Base-by-base conservation (phyloP, 2,113 vertebrate species). In the Elephantulus edwardii region DNA sequence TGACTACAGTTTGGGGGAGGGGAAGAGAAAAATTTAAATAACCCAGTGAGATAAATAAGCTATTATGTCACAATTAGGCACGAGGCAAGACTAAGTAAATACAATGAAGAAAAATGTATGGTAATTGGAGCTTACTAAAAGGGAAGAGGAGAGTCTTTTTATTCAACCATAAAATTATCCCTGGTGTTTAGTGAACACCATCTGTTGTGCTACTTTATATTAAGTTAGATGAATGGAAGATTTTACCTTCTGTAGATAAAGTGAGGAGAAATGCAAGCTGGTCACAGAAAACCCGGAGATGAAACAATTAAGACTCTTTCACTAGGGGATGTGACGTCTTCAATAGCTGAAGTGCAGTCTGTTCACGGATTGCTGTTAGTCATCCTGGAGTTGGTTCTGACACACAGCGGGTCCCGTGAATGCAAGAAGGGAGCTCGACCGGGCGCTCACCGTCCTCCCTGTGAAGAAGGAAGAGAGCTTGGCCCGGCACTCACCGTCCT, bases 161-260 rank as follows among this genome's bases (percentile, higher is more conserved):
- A 58, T 71, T 81, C 19, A 38, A 24, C 75, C 28, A 64, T 58
- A 46, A 78, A 92, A 85, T 50, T n/a, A 82, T 44, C 62, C 64
- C 64, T 66, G 62, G 13, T 30, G 17, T 62, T 70, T 79, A n/a
- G 20, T 40, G 71, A 74, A 58, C 38, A 84, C 80, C 85, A 56
- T 72, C 90, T 90, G 64, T 40, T 83, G 80, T 85, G 87, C 79
- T 50, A 60, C 20, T 90, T 74, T 77, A 56, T 85, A 56, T 22
- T 81, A 77, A 80, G 28, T 44, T 60, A 56, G 38, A 75, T 75
- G 83, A 89, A 87, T 80, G 58, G 38, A 82, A 87, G 75, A 60
- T 78, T 33, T 22, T 68, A 24, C 56, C 12, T 66, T 50, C 33
- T 75, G 13, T 58, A 16, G 40, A 56, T 38, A 77, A 8, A 62